phyloP scores from a whole-genome alignment of 2,113 vertebrate species.

The Mobula birostris region DNA sequence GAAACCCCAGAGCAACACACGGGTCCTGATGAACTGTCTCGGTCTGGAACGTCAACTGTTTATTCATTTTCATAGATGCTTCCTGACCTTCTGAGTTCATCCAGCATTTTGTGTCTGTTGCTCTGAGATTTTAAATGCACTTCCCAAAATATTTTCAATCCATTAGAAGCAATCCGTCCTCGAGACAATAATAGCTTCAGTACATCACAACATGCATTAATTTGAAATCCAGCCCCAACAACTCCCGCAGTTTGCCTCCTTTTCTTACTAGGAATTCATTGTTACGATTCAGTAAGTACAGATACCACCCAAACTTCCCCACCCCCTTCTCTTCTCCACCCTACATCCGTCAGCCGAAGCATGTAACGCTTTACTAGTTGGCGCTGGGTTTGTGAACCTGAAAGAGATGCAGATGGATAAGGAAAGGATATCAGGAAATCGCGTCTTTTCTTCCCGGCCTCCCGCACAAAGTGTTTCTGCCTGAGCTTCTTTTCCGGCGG shows the following conservation, averaged over 20 bases:
- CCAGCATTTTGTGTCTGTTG: too few relatives aligned
- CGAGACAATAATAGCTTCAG: not conserved
- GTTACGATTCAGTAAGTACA: not conserved
- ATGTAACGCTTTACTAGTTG: not conserved
- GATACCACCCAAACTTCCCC: not conserved
- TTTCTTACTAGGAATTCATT: not conserved
- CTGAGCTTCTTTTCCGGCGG: not conserved
- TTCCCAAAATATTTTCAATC: not conserved
- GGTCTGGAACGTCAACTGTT: too few relatives aligned
- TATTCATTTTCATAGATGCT: too few relatives aligned
- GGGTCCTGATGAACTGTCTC: too few relatives aligned
- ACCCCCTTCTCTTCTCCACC: not conserved
- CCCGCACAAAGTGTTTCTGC: not conserved
- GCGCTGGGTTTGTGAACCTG: not conserved
- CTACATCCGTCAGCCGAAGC: not conserved
- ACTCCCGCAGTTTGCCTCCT: not conserved
- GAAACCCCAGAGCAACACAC: too few relatives aligned
- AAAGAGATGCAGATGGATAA: not conserved
- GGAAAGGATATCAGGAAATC: not conserved
- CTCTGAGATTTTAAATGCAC: not conserved
- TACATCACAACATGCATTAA: too few relatives aligned
- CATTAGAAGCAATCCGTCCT: not conserved
- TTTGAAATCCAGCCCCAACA: not conserved
- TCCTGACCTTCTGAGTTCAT: too few relatives aligned
- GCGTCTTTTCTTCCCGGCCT: too few relatives aligned